Evolutionary conservation across 2,888 invertebrate species (phyloP).

Genomic region (Stenichneumon culpator): DNA sequence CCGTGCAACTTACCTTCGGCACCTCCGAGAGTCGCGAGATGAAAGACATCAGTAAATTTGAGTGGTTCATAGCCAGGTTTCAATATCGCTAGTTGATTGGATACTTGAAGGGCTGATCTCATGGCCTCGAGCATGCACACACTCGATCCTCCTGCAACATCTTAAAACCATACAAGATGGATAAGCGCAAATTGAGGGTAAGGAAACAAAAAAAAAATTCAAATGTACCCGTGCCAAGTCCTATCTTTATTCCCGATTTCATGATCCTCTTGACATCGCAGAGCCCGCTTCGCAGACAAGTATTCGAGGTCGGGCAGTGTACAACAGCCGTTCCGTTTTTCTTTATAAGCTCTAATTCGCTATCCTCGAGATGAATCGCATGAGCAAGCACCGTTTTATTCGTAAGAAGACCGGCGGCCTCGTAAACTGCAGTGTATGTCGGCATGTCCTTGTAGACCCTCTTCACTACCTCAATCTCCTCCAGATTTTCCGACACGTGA

Average conservation of each 20-base stretch:
- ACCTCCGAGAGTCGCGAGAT: constrained; percentile 95
- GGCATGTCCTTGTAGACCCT: constrained; percentile 86
- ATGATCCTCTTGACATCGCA: constrained; percentile 91
- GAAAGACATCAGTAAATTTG: constrained; percentile 92
- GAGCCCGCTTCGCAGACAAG: constrained; percentile 92
- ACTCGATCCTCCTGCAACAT: constrained; percentile 93
- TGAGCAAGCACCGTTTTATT: constrained; percentile 94
- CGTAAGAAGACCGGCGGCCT: constrained; percentile 90
- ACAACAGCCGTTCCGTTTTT: constrained; percentile 89
- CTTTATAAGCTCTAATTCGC: constrained; percentile 89
- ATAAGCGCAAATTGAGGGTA: background rate
- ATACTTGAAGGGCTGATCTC: constrained; percentile 90
- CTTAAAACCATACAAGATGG: constrained; percentile 85
- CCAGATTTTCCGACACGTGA: constrained; percentile 93
- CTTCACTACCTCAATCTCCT: constrained; percentile 90
- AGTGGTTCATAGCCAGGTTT: constrained; percentile 86
- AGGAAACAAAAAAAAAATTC: constrained; percentile 31
- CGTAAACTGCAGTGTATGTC: constrained; percentile 92
- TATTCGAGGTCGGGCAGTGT: constrained; percentile 96
- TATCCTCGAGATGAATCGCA: constrained; percentile 90
- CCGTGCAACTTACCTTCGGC: constrained; percentile 88
- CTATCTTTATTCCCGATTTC: constrained; percentile 89
- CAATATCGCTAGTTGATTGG: constrained; percentile 88
- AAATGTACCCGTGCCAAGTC: constrained; percentile 92
- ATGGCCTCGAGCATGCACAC: constrained; percentile 92